Percentiles rank a stretch among this genome's conserved stretches.
Conservation (phyloP, 1,140 invertebrate species). For the Halesus radiatus region DNA sequence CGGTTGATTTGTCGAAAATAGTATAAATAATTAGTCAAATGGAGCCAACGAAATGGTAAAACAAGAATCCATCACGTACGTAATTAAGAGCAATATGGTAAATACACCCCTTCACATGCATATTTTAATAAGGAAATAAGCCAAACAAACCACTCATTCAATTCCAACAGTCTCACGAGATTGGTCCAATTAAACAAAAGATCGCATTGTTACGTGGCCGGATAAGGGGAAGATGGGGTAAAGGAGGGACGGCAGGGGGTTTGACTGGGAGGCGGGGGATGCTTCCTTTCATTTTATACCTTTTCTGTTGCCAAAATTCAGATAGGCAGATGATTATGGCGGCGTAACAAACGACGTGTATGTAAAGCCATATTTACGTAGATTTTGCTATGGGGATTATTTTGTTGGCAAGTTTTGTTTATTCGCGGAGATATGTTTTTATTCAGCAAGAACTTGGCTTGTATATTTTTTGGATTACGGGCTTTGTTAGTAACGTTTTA, state of each 20-base stretch:
- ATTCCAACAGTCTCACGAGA: background rate
- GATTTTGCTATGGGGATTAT: too few relatives aligned
- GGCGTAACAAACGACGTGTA: background rate
- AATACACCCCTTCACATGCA: background rate
- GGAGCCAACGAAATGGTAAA: too few relatives aligned
- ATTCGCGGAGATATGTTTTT: too few relatives aligned
- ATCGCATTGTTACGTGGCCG: background rate
- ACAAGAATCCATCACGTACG: too few relatives aligned
- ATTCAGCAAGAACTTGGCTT: too few relatives aligned
- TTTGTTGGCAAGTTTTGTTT: too few relatives aligned
- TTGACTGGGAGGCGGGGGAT: background rate
- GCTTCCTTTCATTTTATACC: background rate
- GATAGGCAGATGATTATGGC: conserved; percentile 13
- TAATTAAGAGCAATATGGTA: background rate
- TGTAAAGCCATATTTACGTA: background rate
- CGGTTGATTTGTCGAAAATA: too few relatives aligned
- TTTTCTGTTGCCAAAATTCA: conserved; percentile 16
- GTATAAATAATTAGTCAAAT: too few relatives aligned
- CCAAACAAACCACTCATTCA: background rate
- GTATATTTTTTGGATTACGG: too few relatives aligned
- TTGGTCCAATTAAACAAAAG: conserved; percentile 12
- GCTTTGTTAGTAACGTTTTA: too few relatives aligned
- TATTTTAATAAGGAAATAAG: background rate
- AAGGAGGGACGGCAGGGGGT: background rate
- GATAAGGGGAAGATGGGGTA: too few relatives aligned